phyloP scores from a whole-genome alignment of 2,888 invertebrate genomes.

The Aporophyla nigra region DNA sequence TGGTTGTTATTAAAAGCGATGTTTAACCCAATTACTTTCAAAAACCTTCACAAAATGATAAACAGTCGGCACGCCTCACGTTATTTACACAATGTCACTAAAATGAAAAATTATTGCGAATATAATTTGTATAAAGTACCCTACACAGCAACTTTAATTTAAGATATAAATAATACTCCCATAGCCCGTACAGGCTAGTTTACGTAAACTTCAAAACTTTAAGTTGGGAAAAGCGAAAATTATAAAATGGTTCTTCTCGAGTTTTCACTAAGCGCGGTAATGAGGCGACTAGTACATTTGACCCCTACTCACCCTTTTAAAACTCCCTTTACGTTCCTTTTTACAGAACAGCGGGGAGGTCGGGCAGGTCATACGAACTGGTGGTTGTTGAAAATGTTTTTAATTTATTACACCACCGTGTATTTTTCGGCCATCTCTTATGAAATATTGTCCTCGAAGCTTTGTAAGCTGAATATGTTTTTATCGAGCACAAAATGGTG shows the following conservation, averaged over 20 bases:
- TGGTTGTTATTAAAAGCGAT: slow-evolving; percentile 29
- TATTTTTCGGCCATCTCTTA: slow-evolving; percentile 74
- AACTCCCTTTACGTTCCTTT: slow-evolving; percentile 38
- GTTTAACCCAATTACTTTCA: slow-evolving; percentile 48
- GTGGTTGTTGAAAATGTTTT: slow-evolving; percentile 73
- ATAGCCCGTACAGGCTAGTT: slow-evolving; percentile 57
- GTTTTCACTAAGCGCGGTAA: slow-evolving; percentile 72
- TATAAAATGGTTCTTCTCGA: slow-evolving; percentile 76
- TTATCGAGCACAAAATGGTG: slow-evolving; percentile 64
- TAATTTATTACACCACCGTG: slow-evolving; percentile 77
- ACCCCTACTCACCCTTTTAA: slow-evolving; percentile 57
- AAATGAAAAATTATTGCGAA: slow-evolving; percentile 57
- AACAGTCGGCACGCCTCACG: slow-evolving; percentile 45
- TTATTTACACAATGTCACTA: slow-evolving; percentile 53
- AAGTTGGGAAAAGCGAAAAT: slow-evolving; percentile 68
- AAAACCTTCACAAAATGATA: slow-evolving; percentile 50
- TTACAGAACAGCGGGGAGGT: slow-evolving; percentile 39
- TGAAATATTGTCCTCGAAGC: slow-evolving; percentile 75
- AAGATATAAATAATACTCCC: slow-evolving; percentile 60
- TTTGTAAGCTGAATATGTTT: slow-evolving; percentile 69
- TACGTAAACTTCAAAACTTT: slow-evolving; percentile 60
- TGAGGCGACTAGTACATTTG: slow-evolving; percentile 64
- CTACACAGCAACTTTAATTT: slow-evolving; percentile 48
- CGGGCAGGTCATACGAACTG: slow-evolving; percentile 57
- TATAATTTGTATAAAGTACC: slow-evolving; percentile 59